Conservation (phyloP, 2,113 vertebrate genomes). For the cat (Felis catus) region DNA sequence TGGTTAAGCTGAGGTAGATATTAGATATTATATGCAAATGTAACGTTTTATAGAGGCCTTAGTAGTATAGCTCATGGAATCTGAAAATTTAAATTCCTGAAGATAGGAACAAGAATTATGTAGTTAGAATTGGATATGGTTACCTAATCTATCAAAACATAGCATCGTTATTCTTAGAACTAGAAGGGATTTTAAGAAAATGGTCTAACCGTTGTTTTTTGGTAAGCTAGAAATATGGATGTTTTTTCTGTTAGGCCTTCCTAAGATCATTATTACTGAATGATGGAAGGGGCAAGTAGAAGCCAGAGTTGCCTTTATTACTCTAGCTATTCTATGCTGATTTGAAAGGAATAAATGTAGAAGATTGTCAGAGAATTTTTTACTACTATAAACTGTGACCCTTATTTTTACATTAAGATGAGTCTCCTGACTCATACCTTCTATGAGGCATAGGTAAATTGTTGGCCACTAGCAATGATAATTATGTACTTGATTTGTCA, state of each 20-base stretch:
- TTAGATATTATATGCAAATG: not conserved
- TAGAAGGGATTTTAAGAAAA: slow-evolving; percentile 16
- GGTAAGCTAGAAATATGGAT: not conserved
- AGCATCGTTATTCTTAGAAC: not conserved
- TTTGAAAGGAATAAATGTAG: slow-evolving; percentile 21
- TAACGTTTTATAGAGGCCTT: not conserved
- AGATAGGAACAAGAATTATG: not conserved
- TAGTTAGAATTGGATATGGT: not conserved
- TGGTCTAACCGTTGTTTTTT: not conserved
- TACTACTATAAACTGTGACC: slow-evolving; percentile 6
- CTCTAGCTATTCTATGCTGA: not conserved
- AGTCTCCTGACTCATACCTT: not conserved
- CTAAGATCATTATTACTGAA: not conserved
- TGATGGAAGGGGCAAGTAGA: not conserved
- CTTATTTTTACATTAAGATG: slow-evolving; percentile 48
- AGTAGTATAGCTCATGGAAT: not conserved
- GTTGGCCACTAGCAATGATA: not conserved
- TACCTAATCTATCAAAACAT: not conserved
- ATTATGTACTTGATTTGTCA: not conserved
- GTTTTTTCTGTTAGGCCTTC: not conserved
- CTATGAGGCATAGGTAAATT: slow-evolving; percentile 4
- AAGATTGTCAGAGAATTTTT: slow-evolving; percentile 42
- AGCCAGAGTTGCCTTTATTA: not conserved
- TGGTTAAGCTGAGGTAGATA: not conserved
- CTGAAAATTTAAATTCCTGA: not conserved